Base-by-base conservation (phyloP, 2,888 invertebrate genomes). In the Agonum fuliginosum region DNA sequence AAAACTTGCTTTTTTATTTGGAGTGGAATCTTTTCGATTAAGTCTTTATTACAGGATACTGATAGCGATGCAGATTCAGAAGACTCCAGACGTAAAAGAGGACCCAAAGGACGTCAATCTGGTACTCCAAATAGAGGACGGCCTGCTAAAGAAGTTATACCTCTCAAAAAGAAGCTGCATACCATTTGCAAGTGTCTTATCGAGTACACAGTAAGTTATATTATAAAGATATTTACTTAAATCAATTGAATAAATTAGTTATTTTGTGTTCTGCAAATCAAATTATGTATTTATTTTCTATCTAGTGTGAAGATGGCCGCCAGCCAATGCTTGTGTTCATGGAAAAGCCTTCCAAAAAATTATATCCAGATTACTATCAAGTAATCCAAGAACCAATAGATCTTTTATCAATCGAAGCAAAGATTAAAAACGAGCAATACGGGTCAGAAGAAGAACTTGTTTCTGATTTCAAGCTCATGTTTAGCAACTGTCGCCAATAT, bases 331-430 rank as follows among this genome's bases (percentile, higher is more conserved):
- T 96, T 76, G 91, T 96, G 82, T 99, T 99, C 85, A 95, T 98
- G 95, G 97, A 97, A 86, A 96, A 98, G 83, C 99, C 99, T 0
- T 97, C 97, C 24, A 95, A 95, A 85, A 97, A 97, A 84, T 88
- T 96, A 30, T 98, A 98, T 85, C 97, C 98, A 0, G 97, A 97
- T 85, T 98, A 98, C 86, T 98, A 98, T 86, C 94, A 95, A 86
- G 94, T 98, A 0, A 98, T 98, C 80, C 92, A 93, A 27, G 94
- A 94, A 82, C 98, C 98, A 0, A 97, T 98, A 73, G 98, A 98
- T 86, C 96, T 98, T 94, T 90, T 95, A 75, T 96, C 95, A 73
- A 98, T 98, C 83, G 97, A 97, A 85, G 89, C 92, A 76, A 97
- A 97, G 86, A 97, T 98, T 78, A 95, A 95, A 86, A 91, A 91